Evolutionary conservation across 1,140 invertebrate genomes (phyloP).

Genomic region (Cyclargus thomasi): DNA sequence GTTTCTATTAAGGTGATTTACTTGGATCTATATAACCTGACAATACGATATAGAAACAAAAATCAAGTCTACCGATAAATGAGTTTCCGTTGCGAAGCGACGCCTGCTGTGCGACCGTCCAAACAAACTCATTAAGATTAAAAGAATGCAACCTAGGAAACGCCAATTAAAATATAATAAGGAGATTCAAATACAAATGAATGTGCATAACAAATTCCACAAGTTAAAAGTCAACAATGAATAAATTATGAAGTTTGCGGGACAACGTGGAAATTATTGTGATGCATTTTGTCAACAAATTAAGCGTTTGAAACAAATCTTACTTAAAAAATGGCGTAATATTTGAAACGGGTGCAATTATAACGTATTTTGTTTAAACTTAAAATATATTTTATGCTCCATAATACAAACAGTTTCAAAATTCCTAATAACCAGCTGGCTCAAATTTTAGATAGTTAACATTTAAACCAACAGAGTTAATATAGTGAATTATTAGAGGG

Average conservation of each 20-base stretch:
- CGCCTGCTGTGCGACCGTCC: not conserved
- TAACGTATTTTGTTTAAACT: too few relatives aligned
- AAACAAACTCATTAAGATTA: conserved; percentile 13
- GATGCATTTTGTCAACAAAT: not conserved
- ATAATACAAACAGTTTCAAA: too few relatives aligned
- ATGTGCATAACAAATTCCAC: not conserved
- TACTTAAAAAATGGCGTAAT: too few relatives aligned
- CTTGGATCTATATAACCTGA: too few relatives aligned
- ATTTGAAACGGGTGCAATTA: too few relatives aligned
- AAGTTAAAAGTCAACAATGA: conserved; percentile 2
- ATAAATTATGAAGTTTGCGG: not conserved
- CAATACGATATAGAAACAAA: not conserved
- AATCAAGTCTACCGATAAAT: conserved; percentile 2
- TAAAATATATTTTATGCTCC: not conserved
- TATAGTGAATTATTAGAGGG: not conserved
- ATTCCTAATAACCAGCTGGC: not conserved
- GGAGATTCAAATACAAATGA: conserved; percentile 7
- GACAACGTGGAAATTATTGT: not conserved
- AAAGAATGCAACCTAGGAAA: not conserved
- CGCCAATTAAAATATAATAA: conserved; percentile 15
- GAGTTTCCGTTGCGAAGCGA: not conserved
- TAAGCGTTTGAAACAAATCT: not conserved
- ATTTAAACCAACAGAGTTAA: not conserved
- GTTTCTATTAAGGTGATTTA: too few relatives aligned
- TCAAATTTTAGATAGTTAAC: not conserved